Evolutionary conservation across 2,113 vertebrate genomes (phyloP), one percentile per base, ranked within the genome.

Genomic region (Xyrauchen texanus): DNA sequence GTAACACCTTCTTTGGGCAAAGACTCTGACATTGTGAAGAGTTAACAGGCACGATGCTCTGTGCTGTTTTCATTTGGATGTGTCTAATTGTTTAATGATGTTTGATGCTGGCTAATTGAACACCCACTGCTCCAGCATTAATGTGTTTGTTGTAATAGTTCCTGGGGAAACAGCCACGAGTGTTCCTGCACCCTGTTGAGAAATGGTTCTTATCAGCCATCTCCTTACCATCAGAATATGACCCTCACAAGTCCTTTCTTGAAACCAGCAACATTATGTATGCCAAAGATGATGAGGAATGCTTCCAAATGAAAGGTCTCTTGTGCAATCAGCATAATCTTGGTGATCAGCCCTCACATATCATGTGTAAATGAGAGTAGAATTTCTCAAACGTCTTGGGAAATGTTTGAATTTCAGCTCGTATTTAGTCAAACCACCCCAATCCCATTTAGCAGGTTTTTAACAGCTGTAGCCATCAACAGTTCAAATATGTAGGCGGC

Each of bases 141-240:
- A 45, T 71, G 65, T 78, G 83, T 84, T 79, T 84, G 83, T 81
- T 79, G 79, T 79, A 66, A 76, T 63, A 71, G 80, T 82, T 82
- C 81, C 76, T 74, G 77, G 72, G 71, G 71, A 78, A 74, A 84
- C 21, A 34, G 21, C 21, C 21, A 81, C 83, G 52, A 71, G 66
- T 79, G 60, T 70, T 82, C 76, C 80, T 76, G 76, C 67, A 60
- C 70, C 76, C 53, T 58, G 67, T 55, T 82, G 62, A 84, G 83
- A 79, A 66, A 52, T 44, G 61, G 76, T 34, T 81, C 79, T 83
- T 83, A 81, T 83, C 81, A 81, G 75, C 47, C 79, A 85, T 81
- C 70, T 34, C 21, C 21, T 70, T 78, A 44, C 53, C 70, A 58
- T 63, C 52, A 67, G 21, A 44, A 73, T 75, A 42, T 68, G 82